phyloP scores from a whole-genome alignment of 1,140 invertebrate genomes.

The Oedothorax gibbosus region DNA sequence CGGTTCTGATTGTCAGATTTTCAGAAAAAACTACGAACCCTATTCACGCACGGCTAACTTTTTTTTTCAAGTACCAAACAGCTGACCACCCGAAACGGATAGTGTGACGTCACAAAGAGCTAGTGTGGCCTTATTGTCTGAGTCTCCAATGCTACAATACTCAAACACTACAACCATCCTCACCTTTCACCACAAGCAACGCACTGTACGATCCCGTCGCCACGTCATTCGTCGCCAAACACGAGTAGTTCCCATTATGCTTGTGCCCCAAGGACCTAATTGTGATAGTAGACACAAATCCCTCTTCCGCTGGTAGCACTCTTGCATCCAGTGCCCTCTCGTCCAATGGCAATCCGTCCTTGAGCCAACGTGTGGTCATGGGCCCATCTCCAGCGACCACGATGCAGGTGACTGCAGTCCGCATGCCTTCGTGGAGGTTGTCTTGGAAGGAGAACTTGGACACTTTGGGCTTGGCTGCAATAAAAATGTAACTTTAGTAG shows the following conservation, averaged over 20 bases:
- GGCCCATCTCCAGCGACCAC: constrained; percentile 69
- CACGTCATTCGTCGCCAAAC: constrained; percentile 71
- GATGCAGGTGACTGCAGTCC: constrained; percentile 71
- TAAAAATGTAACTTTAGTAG: neutral
- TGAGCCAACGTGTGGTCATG: constrained; percentile 72
- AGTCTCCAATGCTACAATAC: too few species aligned
- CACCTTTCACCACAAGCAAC: constrained; percentile 60
- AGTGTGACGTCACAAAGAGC: too few species aligned
- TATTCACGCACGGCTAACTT: too few species aligned
- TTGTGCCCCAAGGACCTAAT: constrained; percentile 67
- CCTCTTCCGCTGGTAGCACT: constrained; percentile 63
- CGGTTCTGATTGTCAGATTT: too few species aligned
- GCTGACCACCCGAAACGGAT: too few species aligned
- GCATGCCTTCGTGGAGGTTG: constrained; percentile 74
- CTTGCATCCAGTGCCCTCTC: constrained; percentile 22
- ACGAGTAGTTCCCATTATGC: constrained; percentile 74
- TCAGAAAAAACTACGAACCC: too few species aligned
- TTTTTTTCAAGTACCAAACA: too few species aligned
- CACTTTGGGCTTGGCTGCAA: constrained; percentile 74
- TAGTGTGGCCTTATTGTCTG: too few species aligned
- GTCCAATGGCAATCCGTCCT: constrained; percentile 71
- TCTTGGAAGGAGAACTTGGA: constrained; percentile 74
- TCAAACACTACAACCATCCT: neutral
- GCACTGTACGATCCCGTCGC: constrained; percentile 71
- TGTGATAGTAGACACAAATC: constrained; percentile 68